Conservation (phyloP, 2,797 vertebrate species). For the Labeo calbasu region DNA sequence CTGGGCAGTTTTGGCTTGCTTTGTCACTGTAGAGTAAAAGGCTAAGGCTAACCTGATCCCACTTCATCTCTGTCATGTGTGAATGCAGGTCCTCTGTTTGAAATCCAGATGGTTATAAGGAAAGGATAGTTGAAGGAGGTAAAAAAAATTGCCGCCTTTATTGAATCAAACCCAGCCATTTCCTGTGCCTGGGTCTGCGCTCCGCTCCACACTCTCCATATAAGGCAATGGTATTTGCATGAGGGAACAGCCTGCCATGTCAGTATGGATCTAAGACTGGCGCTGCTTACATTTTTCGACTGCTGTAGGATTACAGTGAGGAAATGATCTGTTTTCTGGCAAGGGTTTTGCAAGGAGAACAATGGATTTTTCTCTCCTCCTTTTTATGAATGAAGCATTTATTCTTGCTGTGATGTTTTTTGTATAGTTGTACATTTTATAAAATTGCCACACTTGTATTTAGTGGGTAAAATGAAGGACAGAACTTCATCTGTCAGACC, state of each 20-base stretch:
- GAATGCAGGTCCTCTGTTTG: conserved; percentile 36
- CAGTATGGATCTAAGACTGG: conserved; percentile 71
- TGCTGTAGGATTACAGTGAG: conserved; percentile 68
- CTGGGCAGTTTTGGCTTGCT: background rate
- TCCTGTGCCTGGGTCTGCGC: conserved; percentile 76
- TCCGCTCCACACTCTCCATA: conserved; percentile 78
- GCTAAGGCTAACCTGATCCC: conserved; percentile 25
- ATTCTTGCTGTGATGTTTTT: background rate
- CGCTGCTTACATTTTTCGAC: conserved; percentile 77
- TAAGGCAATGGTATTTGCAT: conserved; percentile 87
- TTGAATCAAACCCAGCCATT: conserved; percentile 85
- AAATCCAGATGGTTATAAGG: conserved; percentile 52
- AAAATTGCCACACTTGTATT: background rate
- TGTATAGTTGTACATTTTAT: background rate
- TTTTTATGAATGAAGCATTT: conserved; percentile 42
- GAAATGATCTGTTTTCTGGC: conserved; percentile 70
- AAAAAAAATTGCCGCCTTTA: conserved; percentile 56
- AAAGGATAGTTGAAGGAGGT: conserved; percentile 36
- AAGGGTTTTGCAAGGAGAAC: conserved; percentile 60
- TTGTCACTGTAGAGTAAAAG: background rate
- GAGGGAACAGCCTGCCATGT: conserved; percentile 70
- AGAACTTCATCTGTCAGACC: conserved; percentile 15
- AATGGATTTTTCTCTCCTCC: conserved; percentile 10
- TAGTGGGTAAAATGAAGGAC: background rate
- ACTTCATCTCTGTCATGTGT: conserved; percentile 13